Percentiles rank a stretch among this genome's conserved stretches.
Evolutionary conservation across 2,113 vertebrate genomes (phyloP).

Genomic region (Datnioides undecimradiatus): DNA sequence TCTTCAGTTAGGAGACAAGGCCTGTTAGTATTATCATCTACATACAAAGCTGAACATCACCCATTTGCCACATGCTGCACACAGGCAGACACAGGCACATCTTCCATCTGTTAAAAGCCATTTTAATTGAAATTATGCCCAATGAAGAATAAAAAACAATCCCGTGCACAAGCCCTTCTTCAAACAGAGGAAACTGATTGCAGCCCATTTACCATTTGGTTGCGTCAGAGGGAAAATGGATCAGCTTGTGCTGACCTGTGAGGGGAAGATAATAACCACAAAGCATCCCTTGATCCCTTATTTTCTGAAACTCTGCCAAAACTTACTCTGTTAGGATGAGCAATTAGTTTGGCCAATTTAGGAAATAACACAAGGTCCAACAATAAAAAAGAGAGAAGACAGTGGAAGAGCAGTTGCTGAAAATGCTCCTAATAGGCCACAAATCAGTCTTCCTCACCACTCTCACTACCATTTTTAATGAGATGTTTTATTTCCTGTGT

Average conservation of each 20-base stretch:
- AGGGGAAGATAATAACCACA: conserved; percentile 38
- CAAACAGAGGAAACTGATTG: conserved; percentile 31
- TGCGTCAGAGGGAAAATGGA: conserved; percentile 36
- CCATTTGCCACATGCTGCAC: conserved; percentile 18
- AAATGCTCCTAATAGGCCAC: neutral
- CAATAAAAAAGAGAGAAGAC: neutral
- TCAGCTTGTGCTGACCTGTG: conserved; percentile 25
- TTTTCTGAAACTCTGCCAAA: conserved; percentile 30
- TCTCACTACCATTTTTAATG: neutral
- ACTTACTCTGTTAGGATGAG: conserved; percentile 27
- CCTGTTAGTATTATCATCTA: conserved; percentile 5
- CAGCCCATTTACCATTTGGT: conserved; percentile 46
- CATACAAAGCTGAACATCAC: conserved; percentile 16
- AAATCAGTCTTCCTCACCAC: neutral
- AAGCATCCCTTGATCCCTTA: conserved; percentile 21
- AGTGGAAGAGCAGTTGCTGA: conserved; percentile 6
- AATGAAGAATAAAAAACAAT: conserved; percentile 17
- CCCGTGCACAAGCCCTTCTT: neutral
- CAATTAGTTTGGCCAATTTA: conserved; percentile 62
- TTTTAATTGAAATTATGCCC: conserved; percentile 25
- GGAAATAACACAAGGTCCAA: conserved; percentile 25
- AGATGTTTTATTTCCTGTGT: neutral
- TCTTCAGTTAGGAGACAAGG: neutral
- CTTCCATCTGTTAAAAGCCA: conserved; percentile 28
- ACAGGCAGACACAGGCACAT: conserved; percentile 12